Evolutionary conservation across 2,113 vertebrate genomes (phyloP).

Genomic region (Entelurus aequoreus): DNA sequence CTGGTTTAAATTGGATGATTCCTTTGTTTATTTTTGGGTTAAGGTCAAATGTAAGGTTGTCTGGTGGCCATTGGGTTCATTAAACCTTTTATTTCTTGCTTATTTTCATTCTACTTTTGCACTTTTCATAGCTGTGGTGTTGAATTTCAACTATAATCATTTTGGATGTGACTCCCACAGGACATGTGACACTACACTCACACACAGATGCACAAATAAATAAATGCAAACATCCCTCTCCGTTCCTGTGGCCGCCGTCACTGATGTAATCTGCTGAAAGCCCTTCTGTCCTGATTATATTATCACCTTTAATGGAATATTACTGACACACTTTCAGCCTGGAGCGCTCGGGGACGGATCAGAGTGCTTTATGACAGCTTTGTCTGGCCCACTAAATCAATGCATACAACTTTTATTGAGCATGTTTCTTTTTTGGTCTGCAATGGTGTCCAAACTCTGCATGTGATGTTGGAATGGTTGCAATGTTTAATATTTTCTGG

Average conservation of each 20-base stretch:
- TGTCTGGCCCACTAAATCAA: slow-evolving; percentile 6
- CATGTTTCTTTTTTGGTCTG: background rate
- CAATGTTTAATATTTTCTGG: no score
- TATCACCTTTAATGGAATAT: slow-evolving; percentile 67
- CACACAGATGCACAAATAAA: slow-evolving; percentile 8
- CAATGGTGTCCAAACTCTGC: background rate
- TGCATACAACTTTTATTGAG: background rate
- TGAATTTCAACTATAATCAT: slow-evolving; percentile 27
- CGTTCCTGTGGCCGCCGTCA: slow-evolving; percentile 22
- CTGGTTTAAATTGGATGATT: slow-evolving; percentile 39
- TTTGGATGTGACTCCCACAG: slow-evolving; percentile 39
- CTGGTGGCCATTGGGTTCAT: background rate
- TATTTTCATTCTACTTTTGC: background rate
- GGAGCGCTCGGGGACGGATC: slow-evolving; percentile 14
- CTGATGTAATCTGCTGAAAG: slow-evolving; percentile 57
- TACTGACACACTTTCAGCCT: slow-evolving; percentile 48
- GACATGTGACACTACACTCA: slow-evolving; percentile 33
- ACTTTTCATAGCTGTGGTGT: slow-evolving; percentile 15
- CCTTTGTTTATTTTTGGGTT: slow-evolving; percentile 32
- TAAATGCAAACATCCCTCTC: slow-evolving; percentile 27
- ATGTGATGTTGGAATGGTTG: no score
- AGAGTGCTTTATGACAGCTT: slow-evolving; percentile 9
- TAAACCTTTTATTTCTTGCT: background rate
- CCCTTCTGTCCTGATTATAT: slow-evolving; percentile 50
- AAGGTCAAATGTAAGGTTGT: slow-evolving; percentile 16